Conservation (phyloP, 2,888 invertebrate genomes). For the Philaethria dido region DNA sequence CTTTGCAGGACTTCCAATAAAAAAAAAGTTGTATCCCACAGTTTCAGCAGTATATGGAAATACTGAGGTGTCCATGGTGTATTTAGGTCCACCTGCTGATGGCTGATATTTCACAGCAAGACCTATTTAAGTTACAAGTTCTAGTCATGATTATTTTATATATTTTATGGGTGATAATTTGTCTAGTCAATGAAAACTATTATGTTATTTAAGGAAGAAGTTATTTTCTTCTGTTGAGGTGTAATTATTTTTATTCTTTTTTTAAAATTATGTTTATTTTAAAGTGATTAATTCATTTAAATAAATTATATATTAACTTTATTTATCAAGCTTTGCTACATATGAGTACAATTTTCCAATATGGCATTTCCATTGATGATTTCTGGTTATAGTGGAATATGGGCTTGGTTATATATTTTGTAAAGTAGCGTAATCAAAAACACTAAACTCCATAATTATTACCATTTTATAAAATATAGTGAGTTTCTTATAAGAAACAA, state of each 20-base stretch:
- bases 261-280: too few relatives aligned
- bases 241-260: too few relatives aligned
- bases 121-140: neutral
- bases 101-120: conserved; percentile 85
- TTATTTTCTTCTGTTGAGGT: too few relatives aligned
- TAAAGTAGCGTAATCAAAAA: neutral
- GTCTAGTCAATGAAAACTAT: conserved; percentile 10
- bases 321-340: neutral
- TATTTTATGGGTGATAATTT: neutral
- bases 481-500: too few relatives aligned
- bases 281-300: too few relatives aligned
- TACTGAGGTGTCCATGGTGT: conserved; percentile 99
- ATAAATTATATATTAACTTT: neutral
- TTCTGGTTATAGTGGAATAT: neutral
- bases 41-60: conserved; percentile 99
- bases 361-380: neutral
- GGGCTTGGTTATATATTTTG: neutral
- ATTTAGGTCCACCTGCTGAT: conserved; percentile 97
- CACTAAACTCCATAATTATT: neutral
- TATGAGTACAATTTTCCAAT: neutral
- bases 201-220: neutral
- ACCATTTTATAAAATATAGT: neutral
- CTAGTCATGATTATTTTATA: conserved; percentile 6
- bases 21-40: conserved; percentile 96
- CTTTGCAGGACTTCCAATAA: conserved; percentile 90